These are phyloP conservation scores for Ctenochaetus hawaiiensis DNA, from an alignment of 2,797 vertebrate species.

Conservation along the genomic window DNA sequence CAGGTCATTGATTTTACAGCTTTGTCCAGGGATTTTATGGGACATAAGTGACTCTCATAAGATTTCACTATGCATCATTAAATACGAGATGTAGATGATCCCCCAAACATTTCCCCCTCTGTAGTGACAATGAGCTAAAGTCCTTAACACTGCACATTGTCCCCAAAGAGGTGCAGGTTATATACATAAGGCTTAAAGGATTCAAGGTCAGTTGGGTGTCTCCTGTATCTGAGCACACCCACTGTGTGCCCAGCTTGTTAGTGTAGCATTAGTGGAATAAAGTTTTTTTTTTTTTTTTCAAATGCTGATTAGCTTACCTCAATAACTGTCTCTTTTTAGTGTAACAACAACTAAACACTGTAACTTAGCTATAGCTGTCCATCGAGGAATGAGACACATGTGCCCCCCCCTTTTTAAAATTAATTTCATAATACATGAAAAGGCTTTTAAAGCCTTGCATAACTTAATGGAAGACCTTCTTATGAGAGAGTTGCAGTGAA, in stretches of 20 bases:
- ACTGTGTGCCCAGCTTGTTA: not conserved
- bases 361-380: constrained; percentile 25
- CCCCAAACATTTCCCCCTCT: constrained; percentile 83
- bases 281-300: constrained; percentile 5
- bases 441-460: constrained; percentile 79
- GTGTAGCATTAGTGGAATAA: constrained; percentile 21
- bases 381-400: constrained; percentile 41
- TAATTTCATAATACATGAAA: constrained; percentile 82
- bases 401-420: constrained; percentile 66
- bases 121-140: constrained; percentile 82
- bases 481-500: constrained; percentile 81
- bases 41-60: constrained; percentile 89
- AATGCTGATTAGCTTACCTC: constrained; percentile 18
- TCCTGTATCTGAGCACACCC: constrained; percentile 13
- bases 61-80: constrained; percentile 89
- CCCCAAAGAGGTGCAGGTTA: constrained; percentile 63
- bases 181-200: constrained; percentile 48
- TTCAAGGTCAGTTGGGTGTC: constrained; percentile 67
- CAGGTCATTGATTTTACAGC: constrained; percentile 88
- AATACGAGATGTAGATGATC: constrained; percentile 87
- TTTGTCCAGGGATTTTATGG: constrained; percentile 87
- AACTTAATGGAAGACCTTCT: constrained; percentile 83
- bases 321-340: constrained; percentile 27
- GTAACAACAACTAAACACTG: constrained; percentile 32
- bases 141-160: constrained; percentile 73